These are phyloP conservation scores for Balaeniceps rex DNA, from an alignment of 2,113 vertebrate genomes.

Conservation along the genomic window DNA sequence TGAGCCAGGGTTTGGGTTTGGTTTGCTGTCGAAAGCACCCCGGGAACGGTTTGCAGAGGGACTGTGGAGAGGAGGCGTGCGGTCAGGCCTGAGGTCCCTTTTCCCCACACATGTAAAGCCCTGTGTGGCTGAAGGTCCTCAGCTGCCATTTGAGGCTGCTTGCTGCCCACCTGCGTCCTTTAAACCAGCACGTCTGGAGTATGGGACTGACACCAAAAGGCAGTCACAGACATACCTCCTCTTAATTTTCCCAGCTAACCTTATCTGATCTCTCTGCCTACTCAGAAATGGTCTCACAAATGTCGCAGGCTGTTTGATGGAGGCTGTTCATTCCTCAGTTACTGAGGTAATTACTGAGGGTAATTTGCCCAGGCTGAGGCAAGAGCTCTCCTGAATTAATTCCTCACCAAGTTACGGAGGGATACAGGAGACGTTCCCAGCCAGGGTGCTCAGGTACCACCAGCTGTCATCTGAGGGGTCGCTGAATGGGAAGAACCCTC, in stretches of 20 bases:
- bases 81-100: background rate
- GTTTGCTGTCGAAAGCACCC: background rate
- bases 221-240: background rate
- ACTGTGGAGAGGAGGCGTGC: background rate
- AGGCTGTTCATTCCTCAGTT: background rate
- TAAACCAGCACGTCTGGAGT: background rate
- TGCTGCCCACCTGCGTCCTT: rapidly evolving
- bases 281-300: background rate
- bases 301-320: background rate
- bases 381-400: background rate
- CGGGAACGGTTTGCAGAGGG: background rate
- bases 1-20: slow-evolving; percentile 1
- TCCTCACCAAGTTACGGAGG: background rate
- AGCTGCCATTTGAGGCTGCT: rapidly evolving
- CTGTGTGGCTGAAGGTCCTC: background rate
- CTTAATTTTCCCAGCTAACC: background rate
- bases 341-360: background rate
- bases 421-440: background rate
- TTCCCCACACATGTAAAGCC: background rate
- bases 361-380: background rate
- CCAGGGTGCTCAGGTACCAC: background rate
- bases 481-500: background rate
- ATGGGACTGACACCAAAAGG: background rate
- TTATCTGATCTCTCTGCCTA: background rate
- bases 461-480: background rate